Base-by-base conservation (phyloP, 2,113 vertebrate genomes). In the Thalassoma bifasciatum region DNA sequence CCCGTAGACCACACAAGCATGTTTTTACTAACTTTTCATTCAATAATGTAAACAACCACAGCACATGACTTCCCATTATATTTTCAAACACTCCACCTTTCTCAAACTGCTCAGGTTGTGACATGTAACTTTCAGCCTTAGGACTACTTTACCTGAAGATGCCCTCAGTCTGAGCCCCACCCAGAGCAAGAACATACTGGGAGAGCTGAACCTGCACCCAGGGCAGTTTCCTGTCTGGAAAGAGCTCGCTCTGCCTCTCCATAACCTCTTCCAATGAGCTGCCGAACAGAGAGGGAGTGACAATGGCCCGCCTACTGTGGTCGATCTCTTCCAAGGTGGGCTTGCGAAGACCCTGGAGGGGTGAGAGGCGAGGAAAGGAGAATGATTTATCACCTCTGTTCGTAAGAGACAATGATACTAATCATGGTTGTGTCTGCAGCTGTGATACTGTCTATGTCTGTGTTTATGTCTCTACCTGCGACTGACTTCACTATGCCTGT, bases 171-270 rank as follows among this genome's bases (percentile, higher is more conserved):
- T 95, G 95, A 52, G 95, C 95, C 49, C 96, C 96, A 8, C 95
- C 95, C 79, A 97, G 86, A 30, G 93, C 94, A 72, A 97, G 89
- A 34, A 97, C 95, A 26, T 96, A 96, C 90, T 95, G 95, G 0
- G 96, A 97, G 0, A 97, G 94, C 90, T 97, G 96, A 2, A 95
- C 96, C 89, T 97, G 96, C 72, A 96, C 96, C 96, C 96, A 97
- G 26, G 96, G 96, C 83, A 97, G 90, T 63, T 93, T 95, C 71
- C 94, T 93, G 66, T 94, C 93, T 0, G 96, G 96, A 88, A 94
- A 96, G 57, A 94, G 90, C 62, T 95, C 93, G 14, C 90, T 94
- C 86, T 97, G 96, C 64, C 96, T 88, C 85, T 95, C 91, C 96
- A 97, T 96, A 70, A 97, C 96, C 79, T 97, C 96, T 69, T 96